Base-by-base conservation (phyloP, 2,888 invertebrate genomes). In the Lasioglossum malachurum region DNA sequence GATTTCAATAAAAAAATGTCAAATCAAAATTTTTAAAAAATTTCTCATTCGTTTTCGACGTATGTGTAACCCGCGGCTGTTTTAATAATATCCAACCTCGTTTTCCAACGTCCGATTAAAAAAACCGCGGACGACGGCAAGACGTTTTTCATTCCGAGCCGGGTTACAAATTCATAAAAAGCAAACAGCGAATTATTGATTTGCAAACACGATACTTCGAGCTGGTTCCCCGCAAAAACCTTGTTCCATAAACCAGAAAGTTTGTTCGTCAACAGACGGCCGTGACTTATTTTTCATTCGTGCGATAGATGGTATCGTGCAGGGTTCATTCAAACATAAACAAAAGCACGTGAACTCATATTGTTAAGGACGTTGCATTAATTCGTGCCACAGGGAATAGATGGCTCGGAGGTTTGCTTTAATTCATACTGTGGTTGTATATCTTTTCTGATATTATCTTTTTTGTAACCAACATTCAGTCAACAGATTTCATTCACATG, bases 241-340 rank as follows among this genome's bases (percentile, higher is more conserved):
- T 8, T 4, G 23, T 64, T 69, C 23, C 23, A 69, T 69, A 69
- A 69, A 69, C 23, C 38, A 23, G 23, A 10, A 35, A 23, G 38
- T 69, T 38, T 38, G 38, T 69, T 69, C 23, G 38, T 23, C 10
- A 23, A 69, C 38, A 38, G 0, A 12, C 35, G 23, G 38, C 38
- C 23, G 69, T 31, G 31, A 5, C 57, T 10, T 16, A 64, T n/a
- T 46, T 60, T 74, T 38, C 35, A 49, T 8, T 35, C 35, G 19
- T 35, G 31, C 44, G 60, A 31, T 72, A 78, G 53, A 74, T 64
- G 35, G 31, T 64, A 80, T 75, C 75, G 35, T 7, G 14, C 31
- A 31, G 16, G 12, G 7, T 35, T 60, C 16, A 44, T 19, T 44
- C 53, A 41, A 69, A 10, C 53, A 69, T 31, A 76, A 71, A 69